Evolutionary conservation across 2,888 invertebrate species (phyloP), one percentile per base, ranked within the genome.

Genomic region (Himalopsyche kuldschensis): DNA sequence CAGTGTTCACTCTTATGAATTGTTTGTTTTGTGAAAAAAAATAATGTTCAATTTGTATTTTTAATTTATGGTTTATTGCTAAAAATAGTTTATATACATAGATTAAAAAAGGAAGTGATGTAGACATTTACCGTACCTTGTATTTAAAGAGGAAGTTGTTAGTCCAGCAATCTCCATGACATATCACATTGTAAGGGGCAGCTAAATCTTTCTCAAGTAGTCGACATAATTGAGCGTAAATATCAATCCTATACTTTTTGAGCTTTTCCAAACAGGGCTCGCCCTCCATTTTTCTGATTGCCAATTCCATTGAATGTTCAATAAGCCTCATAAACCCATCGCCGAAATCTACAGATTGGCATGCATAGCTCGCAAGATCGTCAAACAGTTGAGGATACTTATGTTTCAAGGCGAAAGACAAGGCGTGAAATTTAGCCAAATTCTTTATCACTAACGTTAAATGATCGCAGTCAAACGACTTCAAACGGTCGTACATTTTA

Each of bases 101-200:
- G n/a, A n/a, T n/a, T n/a, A n/a, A n/a, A n/a, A n/a, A n/a, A n/a
- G n/a, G 24, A 24, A 41, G 11, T 41, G 35, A 41, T 10, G 35
- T 10, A 8, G 10, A 41, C 11, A 15, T 35, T 47, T 30, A 8
- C 27, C 81, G 78, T 32, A 84, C 85, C 81, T 84, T 55, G 47
- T 86, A 85, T 79, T 86, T 85, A 69, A 85, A 85, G 4, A 86
- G 78, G 41, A 84, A 81, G 75, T 86, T 86, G 46, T 85, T 86
- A 4, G 30, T 48, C 84, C 86, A 85, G 55, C 84, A 86, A 75
- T 86, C 86, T 48, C 83, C 84, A 32, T 86, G 86, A 27, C 84
- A 83, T 17, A 86, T 48, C 4, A 84, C 79, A 76, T 80, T 80
- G 48, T 80, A 83, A 30, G 78, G 69, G 30, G 41, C 63, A 8